phyloP scores from a whole-genome alignment of 2,113 vertebrate species.

The Scalopus aquaticus region DNA sequence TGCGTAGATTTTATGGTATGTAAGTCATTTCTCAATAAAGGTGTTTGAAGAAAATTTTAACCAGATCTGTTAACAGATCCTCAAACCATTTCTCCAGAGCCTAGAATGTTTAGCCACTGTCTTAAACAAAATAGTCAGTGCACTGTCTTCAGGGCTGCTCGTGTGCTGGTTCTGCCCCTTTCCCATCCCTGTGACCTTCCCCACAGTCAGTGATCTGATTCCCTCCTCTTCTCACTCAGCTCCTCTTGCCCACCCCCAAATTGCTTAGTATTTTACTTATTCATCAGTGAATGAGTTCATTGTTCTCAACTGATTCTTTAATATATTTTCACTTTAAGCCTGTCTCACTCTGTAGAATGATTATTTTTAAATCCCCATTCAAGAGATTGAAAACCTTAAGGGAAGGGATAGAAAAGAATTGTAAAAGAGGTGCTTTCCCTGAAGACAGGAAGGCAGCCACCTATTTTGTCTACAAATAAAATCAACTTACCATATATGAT shows the following conservation, averaged over 20 bases:
- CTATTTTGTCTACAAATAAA: constrained; percentile 23
- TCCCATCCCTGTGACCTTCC: not conserved
- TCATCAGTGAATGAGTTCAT: not conserved
- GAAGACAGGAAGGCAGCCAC: constrained; percentile 24
- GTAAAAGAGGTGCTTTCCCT: not conserved
- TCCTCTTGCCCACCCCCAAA: not conserved
- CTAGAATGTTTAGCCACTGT: not conserved
- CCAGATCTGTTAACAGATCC: not conserved
- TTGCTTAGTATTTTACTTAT: not conserved
- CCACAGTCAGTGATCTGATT: too few species aligned
- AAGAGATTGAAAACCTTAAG: not conserved
- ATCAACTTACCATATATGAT: not conserved
- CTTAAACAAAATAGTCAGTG: not conserved
- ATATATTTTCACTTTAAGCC: constrained; percentile 24
- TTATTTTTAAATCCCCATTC: constrained; percentile 9
- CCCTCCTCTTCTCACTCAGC: not conserved
- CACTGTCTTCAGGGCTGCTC: not conserved
- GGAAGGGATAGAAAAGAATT: not conserved
- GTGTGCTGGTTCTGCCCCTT: not conserved
- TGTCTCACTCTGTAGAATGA: not conserved
- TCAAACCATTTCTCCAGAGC: not conserved
- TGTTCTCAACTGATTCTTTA: constrained; percentile 41
- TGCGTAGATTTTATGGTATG: not conserved
- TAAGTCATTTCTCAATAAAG: constrained; percentile 5
- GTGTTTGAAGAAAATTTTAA: not conserved